Evolutionary conservation across 2,797 vertebrate species (phyloP).

Genomic region (Psittacula derbiana): DNA sequence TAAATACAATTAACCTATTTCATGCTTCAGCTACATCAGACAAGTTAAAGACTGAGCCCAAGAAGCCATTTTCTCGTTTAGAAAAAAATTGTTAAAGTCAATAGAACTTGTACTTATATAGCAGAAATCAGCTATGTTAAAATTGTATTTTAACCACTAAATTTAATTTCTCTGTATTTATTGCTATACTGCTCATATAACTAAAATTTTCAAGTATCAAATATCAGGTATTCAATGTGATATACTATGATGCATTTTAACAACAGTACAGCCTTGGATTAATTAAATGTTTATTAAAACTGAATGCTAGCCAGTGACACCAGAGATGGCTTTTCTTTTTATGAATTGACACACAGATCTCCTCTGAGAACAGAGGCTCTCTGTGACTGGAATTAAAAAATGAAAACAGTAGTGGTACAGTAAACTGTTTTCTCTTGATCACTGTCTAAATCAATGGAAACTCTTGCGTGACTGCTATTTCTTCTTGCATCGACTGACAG

Average conservation of each 20-base stretch:
- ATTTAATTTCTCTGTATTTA: not conserved
- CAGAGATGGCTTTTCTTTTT: conserved; percentile 32
- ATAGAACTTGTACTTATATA: not conserved
- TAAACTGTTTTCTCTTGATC: conserved; percentile 31
- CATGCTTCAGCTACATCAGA: not conserved
- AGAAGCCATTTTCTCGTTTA: not conserved
- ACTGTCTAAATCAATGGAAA: conserved; percentile 34
- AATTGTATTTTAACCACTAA: not conserved
- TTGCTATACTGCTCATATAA: not conserved
- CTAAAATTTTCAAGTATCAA: not conserved
- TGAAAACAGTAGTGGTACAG: conserved; percentile 20
- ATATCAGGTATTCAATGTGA: not conserved
- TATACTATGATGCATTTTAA: not conserved
- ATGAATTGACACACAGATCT: not conserved
- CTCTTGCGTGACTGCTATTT: conserved; percentile 37
- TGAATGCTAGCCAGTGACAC: not conserved
- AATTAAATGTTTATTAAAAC: conserved; percentile 25
- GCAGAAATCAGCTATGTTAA: not conserved
- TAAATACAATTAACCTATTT: not conserved
- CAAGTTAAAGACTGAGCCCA: not conserved
- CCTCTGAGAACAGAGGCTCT: conserved; percentile 22
- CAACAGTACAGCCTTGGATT: not conserved
- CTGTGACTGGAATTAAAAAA: conserved; percentile 13
- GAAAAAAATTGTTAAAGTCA: not conserved
- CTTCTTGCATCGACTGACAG: conserved; percentile 20